Base-by-base conservation (phyloP, 2,888 invertebrate genomes). In the Atrina japonica region DNA sequence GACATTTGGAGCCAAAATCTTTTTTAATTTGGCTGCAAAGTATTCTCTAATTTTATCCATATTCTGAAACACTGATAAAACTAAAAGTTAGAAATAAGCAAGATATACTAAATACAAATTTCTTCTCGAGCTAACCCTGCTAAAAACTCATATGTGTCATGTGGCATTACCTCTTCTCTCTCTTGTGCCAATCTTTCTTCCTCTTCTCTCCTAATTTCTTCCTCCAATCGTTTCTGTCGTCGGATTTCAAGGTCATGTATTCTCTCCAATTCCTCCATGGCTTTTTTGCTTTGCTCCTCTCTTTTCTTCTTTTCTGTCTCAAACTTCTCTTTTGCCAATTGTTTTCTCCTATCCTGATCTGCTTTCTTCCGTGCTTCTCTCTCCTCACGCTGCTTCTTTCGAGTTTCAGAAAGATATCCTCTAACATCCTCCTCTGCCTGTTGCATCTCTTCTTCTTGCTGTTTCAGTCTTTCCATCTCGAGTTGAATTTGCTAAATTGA, bases 241-340 rank as follows among this genome's bases (percentile, higher is more conserved):
- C 81, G 79, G 79, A 85, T 83, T 60, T 87, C 86, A 11, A 73
- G 79, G 67, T 87, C 86, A 21, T 81, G 82, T 45, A 88, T 86
- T 56, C 78, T 78, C 66, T 81, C 80, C 66, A 86, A 75, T 84
- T 88, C 86, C 27, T 86, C 85, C 58, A 77, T 70, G 55, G 86
- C 87, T 61, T 84, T 86, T 64, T 73, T 77, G 25, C 82, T 68
- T 3, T 83, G 86, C 7, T 80, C 80, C 29, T 85, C 86, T 70
- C 77, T 74, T 76, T 84, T 81, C 30, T 78, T 73, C 55, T 76
- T 85, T 73, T 87, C 84, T 63, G 77, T 66, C 65, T 85, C 83
- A 21, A 86, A 70, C 49, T 77, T 76, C 3, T 73, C 73, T 23
- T 73, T 66, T 3, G 84, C 83, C n/a, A 81, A 78, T 43, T 83